Conservation (phyloP, 64 coral and sea anemone species). For the Pachyseris speciosa region DNA sequence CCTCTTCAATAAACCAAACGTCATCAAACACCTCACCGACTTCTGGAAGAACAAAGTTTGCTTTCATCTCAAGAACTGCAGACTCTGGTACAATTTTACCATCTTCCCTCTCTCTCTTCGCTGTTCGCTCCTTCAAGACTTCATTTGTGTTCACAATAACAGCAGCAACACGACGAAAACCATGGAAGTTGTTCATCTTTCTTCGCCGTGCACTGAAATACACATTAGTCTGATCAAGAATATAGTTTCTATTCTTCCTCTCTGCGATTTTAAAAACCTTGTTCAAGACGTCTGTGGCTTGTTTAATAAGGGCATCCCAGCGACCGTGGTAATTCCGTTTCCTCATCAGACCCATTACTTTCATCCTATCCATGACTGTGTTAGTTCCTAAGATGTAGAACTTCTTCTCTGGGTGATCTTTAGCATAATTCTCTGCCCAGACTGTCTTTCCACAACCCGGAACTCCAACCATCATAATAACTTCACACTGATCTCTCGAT, state of each 20-base stretch:
- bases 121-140: conserved; percentile 69
- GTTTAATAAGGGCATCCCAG: conserved; percentile 96
- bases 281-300: conserved; percentile 83
- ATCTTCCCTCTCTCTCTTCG: conserved; percentile 71
- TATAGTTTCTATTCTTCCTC: conserved; percentile 77
- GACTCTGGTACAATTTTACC: conserved; percentile 85
- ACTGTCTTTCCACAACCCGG: conserved; percentile 82
- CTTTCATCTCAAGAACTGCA: conserved; percentile 96
- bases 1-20: conserved; percentile 96
- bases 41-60: conserved; percentile 90
- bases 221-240: conserved; percentile 96
- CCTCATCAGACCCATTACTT: conserved; percentile 84
- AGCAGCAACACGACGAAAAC: conserved; percentile 77
- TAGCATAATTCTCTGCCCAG: conserved; percentile 82
- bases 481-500: conserved; percentile 66
- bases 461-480: conserved; percentile 96
- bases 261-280: conserved; percentile 87
- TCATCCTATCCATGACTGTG: conserved; percentile 92
- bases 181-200: conserved; percentile 86
- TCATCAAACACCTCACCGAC: conserved; percentile 87
- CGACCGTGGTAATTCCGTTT: conserved; percentile 91
- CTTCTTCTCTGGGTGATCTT: conserved; percentile 82
- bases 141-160: conserved; percentile 79
- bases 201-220: conserved; percentile 84
- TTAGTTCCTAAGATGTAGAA: conserved; percentile 88